Evolutionary conservation across 2,797 vertebrate genomes (phyloP).

Genomic region (Diglossa cyanea): DNA sequence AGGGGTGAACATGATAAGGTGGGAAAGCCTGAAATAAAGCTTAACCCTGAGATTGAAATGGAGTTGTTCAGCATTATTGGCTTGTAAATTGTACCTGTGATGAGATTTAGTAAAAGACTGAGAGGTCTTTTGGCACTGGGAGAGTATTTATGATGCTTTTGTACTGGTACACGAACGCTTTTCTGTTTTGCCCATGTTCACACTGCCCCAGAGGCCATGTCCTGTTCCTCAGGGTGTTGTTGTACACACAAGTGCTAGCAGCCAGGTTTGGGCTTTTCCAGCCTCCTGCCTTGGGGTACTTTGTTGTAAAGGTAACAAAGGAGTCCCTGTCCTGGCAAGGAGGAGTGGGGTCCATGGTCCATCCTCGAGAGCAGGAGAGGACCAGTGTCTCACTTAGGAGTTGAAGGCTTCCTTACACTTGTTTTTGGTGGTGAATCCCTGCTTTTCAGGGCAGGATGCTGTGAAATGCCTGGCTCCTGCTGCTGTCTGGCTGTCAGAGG

Average conservation of each 20-base stretch:
- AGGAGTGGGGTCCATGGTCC: too few relatives aligned
- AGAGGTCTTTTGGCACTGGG: conserved; percentile 28
- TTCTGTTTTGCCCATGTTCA: background rate
- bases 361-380: accelerated
- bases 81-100: conserved; percentile 50
- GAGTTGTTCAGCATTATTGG: conserved; percentile 40
- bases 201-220: background rate
- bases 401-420: accelerated
- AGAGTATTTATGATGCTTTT: conserved; percentile 51
- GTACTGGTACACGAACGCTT: background rate
- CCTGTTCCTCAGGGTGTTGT: background rate
- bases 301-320: background rate
- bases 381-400: background rate
- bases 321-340: background rate
- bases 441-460: background rate
- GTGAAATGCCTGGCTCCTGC: background rate
- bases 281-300: background rate
- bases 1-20: background rate
- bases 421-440: background rate
- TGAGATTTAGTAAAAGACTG: conserved; percentile 48
- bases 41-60: conserved; percentile 1
- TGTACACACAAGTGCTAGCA: background rate
- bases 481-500: background rate
- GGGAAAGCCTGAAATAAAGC: conserved; percentile 38
- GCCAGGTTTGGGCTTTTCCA: background rate